phyloP scores from a whole-genome alignment of 1,140 invertebrate species.

The Drosophila virilis region DNA sequence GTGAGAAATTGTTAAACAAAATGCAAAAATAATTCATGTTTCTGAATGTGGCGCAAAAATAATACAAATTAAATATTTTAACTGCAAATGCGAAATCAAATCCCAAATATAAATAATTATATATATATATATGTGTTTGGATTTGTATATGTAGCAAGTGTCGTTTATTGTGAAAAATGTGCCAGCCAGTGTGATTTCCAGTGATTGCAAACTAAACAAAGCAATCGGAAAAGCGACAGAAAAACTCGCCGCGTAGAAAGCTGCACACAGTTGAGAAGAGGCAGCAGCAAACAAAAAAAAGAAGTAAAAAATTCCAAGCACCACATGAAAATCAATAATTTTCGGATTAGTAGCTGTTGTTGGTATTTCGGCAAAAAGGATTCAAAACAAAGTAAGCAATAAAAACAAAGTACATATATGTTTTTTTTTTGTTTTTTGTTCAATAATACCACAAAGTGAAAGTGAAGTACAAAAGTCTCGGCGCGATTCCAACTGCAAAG shows the following conservation, averaged over 20 bases:
- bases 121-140: background rate
- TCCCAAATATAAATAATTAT: constrained; percentile 13
- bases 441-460: background rate
- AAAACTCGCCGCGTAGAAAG: constrained; percentile 7
- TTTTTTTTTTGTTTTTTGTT: background rate
- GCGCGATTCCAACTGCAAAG: background rate
- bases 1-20: constrained; percentile 75
- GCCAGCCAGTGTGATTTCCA: constrained; percentile 10
- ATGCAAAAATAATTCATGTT: constrained; percentile 42
- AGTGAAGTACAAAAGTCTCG: background rate
- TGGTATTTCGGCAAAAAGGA: constrained; percentile 27
- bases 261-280: background rate
- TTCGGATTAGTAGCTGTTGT: constrained; percentile 73
- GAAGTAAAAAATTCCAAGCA: constrained; percentile 41
- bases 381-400: constrained; percentile 63
- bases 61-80: constrained; percentile 1
- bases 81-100: constrained; percentile 12
- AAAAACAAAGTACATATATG: background rate
- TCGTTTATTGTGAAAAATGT: constrained; percentile 3
- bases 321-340: constrained; percentile 74
- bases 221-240: constrained; percentile 5
- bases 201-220: constrained; percentile 19
- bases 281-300: constrained; percentile 6
- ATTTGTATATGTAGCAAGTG: background rate
- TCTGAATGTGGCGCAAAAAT: constrained; percentile 4